These are phyloP conservation scores for Helostoma temminkii DNA, from an alignment of 2,797 vertebrate species.

Conservation along the genomic window DNA sequence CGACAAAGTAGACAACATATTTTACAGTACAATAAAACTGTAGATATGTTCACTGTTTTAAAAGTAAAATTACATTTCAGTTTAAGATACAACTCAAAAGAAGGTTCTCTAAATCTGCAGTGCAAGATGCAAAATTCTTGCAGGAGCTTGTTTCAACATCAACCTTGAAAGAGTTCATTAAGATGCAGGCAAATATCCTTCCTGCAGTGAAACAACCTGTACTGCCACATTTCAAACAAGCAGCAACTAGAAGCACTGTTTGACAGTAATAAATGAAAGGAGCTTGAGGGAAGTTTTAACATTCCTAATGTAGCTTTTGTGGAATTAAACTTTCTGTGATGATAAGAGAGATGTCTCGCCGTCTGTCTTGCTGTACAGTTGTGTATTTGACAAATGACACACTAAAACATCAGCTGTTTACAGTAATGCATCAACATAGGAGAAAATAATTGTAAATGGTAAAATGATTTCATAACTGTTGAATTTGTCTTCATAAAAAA, in stretches of 20 bases:
- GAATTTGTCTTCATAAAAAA: neutral
- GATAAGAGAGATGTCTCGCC: conserved; percentile 13
- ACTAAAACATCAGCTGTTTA: conserved; percentile 4
- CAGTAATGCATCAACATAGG: neutral
- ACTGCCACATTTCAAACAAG: conserved; percentile 65
- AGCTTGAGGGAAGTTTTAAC: conserved; percentile 28
- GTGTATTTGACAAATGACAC: conserved; percentile 1
- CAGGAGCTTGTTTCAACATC: conserved; percentile 44
- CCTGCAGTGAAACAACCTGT: conserved; percentile 52
- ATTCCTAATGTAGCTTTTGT: conserved; percentile 11
- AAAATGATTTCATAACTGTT: neutral
- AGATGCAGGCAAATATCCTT: conserved; percentile 29
- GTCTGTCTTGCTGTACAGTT: conserved; percentile 12
- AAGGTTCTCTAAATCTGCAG: neutral
- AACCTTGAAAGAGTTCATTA: neutral
- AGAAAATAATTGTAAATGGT: neutral
- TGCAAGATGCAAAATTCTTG: conserved; percentile 22
- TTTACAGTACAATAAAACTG: neutral
- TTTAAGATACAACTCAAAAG: conserved; percentile 3
- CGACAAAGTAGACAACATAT: neutral
- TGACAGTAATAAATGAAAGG: conserved; percentile 29
- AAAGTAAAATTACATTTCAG: neutral
- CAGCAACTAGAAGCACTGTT: conserved; percentile 50
- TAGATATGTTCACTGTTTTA: conserved; percentile 1
- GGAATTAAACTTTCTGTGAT: conserved; percentile 10